Percentiles rank a stretch among this genome's conserved stretches.
Conservation (phyloP, 2,888 invertebrate genomes). For the Phyllotreta cruciferae region DNA sequence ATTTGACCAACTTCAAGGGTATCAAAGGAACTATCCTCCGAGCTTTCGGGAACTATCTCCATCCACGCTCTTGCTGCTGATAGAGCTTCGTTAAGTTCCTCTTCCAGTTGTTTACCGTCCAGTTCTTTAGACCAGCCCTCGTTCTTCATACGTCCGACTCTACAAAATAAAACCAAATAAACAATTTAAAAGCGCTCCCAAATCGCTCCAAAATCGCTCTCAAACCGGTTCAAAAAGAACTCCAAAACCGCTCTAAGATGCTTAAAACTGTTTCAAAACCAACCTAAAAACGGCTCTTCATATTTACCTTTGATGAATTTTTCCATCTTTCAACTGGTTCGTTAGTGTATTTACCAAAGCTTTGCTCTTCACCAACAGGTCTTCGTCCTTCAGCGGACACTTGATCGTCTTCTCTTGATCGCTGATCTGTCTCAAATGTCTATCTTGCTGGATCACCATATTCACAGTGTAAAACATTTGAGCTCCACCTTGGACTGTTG, state of each 20-base stretch:
- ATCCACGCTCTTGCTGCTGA: conserved; percentile 73
- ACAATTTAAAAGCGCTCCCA: neutral
- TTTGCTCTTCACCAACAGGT: conserved; percentile 65
- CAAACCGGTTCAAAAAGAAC: no score
- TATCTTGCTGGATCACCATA: conserved; percentile 78
- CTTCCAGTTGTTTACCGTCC: conserved; percentile 54
- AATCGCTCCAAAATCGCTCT: neutral
- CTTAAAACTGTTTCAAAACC: neutral
- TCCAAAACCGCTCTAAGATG: no score
- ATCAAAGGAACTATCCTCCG: conserved; percentile 58
- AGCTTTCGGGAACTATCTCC: conserved; percentile 63
- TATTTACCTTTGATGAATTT: conserved; percentile 43
- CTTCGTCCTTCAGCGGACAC: conserved; percentile 67
- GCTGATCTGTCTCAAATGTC: conserved; percentile 74
- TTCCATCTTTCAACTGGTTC: conserved; percentile 57
- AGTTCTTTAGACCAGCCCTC: conserved; percentile 63
- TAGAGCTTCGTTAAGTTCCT: conserved; percentile 48
- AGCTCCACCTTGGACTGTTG: conserved; percentile 58
- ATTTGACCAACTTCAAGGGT: conserved; percentile 77
- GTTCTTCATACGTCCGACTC: conserved; percentile 69
- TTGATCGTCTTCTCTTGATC: conserved; percentile 72
- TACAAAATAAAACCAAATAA: conserved; percentile 44
- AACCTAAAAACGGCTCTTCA: neutral
- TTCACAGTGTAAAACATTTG: conserved; percentile 71
- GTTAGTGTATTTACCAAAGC: conserved; percentile 64